These are phyloP conservation scores for Antedon bifida DNA, from an alignment of 35 echinoderm and acorn worm genomes.

Conservation along the genomic window DNA sequence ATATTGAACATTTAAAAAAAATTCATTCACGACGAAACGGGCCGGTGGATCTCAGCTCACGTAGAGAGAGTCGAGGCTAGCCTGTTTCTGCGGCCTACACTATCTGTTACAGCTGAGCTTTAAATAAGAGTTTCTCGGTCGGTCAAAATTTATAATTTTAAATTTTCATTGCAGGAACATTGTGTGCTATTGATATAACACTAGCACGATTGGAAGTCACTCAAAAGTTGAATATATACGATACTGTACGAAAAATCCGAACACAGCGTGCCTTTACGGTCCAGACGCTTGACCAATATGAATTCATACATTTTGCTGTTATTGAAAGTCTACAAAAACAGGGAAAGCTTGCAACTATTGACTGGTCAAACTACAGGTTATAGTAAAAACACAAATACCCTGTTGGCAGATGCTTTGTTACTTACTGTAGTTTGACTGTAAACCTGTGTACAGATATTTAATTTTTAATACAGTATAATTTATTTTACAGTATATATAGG, in stretches of 20 bases:
- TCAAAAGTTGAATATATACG: conserved; percentile 60
- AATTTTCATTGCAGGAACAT: conserved; percentile 60
- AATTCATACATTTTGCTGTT: conserved; percentile 91
- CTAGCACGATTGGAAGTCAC: conserved; percentile 64
- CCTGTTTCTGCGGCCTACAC: too few relatives aligned
- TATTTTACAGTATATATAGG: too few relatives aligned
- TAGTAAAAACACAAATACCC: too few relatives aligned
- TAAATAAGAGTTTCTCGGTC: conserved; percentile 71
- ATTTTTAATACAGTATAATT: too few relatives aligned
- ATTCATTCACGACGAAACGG: too few relatives aligned
- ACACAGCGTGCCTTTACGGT: conserved; percentile 90
- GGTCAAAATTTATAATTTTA: conserved; percentile 85
- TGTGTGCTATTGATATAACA: conserved; percentile 85
- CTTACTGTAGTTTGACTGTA: too few relatives aligned
- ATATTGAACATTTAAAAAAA: too few relatives aligned
- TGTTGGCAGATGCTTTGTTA: too few relatives aligned
- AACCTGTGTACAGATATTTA: too few relatives aligned
- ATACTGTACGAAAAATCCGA: conserved; percentile 81
- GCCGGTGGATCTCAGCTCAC: too few relatives aligned
- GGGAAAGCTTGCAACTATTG: conserved; percentile 19
- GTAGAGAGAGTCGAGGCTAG: too few relatives aligned
- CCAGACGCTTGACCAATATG: conserved; percentile 94
- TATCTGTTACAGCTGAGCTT: too few relatives aligned
- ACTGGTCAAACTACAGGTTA: not conserved
- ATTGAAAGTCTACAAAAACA: conserved; percentile 56